Evolutionary conservation across 2,797 vertebrate species (phyloP).

Genomic region (Erpetoichthys calabaricus): DNA sequence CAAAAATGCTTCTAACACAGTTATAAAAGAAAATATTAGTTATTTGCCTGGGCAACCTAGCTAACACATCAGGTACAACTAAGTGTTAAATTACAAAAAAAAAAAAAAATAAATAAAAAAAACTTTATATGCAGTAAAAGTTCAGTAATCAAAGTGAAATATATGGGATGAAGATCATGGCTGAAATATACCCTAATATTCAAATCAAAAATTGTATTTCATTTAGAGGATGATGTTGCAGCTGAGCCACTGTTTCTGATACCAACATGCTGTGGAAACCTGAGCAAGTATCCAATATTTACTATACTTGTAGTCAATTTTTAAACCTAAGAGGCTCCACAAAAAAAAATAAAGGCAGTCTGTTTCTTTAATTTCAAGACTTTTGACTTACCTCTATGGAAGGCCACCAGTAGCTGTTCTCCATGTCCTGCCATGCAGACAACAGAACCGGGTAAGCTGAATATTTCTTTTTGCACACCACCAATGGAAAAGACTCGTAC

Average conservation of each 20-base stretch:
- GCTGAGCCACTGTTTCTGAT: not conserved
- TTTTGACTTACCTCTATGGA: constrained; percentile 65
- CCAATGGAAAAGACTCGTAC: constrained; percentile 74
- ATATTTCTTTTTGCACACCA: constrained; percentile 76
- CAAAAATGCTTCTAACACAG: too few relatives aligned
- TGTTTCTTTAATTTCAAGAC: too few relatives aligned
- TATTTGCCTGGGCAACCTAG: too few relatives aligned
- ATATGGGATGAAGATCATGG: not conserved
- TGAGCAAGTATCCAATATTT: not conserved
- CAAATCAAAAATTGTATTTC: not conserved
- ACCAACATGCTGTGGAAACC: not conserved
- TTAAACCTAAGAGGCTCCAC: too few relatives aligned
- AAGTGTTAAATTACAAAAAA: too few relatives aligned
- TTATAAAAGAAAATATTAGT: too few relatives aligned
- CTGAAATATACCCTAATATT: not conserved
- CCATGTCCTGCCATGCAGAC: constrained; percentile 79
- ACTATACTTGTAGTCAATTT: not conserved
- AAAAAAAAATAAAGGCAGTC: too few relatives aligned
- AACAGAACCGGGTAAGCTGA: constrained; percentile 74
- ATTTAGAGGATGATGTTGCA: not conserved
- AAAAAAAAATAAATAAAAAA: too few relatives aligned
- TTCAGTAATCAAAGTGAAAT: too few relatives aligned
- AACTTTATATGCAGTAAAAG: too few relatives aligned
- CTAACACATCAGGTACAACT: too few relatives aligned
- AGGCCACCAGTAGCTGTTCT: constrained; percentile 73